phyloP scores from a whole-genome alignment of 1,140 invertebrate species.

The Megathymus violae region DNA sequence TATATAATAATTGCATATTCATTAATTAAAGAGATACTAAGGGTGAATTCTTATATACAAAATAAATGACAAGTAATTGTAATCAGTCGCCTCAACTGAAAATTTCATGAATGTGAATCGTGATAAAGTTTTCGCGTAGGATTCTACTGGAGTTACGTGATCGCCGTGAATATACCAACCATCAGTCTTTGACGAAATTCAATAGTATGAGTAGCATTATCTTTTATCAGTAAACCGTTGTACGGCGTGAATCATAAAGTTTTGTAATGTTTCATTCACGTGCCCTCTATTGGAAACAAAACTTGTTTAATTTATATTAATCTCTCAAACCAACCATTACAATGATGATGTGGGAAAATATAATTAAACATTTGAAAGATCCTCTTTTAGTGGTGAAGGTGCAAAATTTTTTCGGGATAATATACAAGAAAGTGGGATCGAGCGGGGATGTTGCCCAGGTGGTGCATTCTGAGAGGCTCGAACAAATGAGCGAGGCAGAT shows the following conservation, averaged over 20 bases:
- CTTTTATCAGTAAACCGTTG: slow-evolving; percentile 2
- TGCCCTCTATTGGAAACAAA: slow-evolving; percentile 67
- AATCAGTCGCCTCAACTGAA: no score
- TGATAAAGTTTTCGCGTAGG: not conserved
- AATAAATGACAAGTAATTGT: no score
- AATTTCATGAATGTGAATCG: no score
- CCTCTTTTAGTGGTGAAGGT: slow-evolving; percentile 88
- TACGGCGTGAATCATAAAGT: not conserved
- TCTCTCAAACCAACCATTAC: not conserved
- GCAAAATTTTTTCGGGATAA: slow-evolving; percentile 89
- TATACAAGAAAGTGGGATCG: slow-evolving; percentile 69
- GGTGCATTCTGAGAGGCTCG: slow-evolving; percentile 56
- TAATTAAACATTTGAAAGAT: slow-evolving; percentile 87
- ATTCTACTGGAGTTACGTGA: not conserved
- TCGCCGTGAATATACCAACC: not conserved
- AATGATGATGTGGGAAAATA: slow-evolving; percentile 79
- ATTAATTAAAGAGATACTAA: no score
- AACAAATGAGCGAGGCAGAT: slow-evolving; percentile 53
- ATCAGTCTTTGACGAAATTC: not conserved
- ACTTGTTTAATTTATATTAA: not conserved
- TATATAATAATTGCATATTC: no score
- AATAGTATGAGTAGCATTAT: not conserved
- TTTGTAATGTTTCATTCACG: not conserved
- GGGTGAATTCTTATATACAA: no score
- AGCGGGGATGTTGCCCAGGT: slow-evolving; percentile 52